Evolutionary conservation across 2,113 vertebrate genomes (phyloP).

Genomic region (Colius striatus): DNA sequence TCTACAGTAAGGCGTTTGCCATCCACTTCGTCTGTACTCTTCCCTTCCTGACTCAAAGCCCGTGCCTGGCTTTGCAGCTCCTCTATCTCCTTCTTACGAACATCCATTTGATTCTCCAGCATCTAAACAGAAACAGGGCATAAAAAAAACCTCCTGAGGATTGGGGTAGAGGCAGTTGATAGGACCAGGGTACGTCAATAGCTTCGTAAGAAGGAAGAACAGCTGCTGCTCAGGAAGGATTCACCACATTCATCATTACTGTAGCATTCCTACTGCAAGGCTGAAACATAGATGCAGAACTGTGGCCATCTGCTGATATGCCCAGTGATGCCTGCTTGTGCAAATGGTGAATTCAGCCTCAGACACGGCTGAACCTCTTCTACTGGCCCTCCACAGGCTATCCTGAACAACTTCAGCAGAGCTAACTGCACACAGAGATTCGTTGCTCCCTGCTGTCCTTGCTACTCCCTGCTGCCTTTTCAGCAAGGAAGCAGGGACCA

Average conservation of each 20-base stretch:
- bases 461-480: not conserved
- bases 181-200: fast-evolving
- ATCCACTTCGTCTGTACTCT: slow-evolving; percentile 92
- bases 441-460: not conserved
- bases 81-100: slow-evolving; percentile 93
- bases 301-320: not conserved
- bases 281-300: not conserved
- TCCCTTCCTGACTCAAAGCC: slow-evolving; percentile 90
- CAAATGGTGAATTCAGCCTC: not conserved
- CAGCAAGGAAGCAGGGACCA: not conserved
- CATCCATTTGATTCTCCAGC: slow-evolving; percentile 97
- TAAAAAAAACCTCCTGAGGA: not conserved
- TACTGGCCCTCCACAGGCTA: not conserved
- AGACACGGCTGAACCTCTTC: not conserved
- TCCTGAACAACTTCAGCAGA: not conserved
- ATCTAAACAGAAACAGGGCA: slow-evolving; percentile 79
- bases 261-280: not conserved
- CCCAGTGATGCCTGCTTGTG: not conserved
- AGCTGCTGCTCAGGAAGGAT: not conserved
- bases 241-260: not conserved
- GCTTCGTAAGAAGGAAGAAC: not conserved
- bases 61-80: slow-evolving; percentile 92
- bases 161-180: not conserved
- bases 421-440: not conserved
- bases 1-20: slow-evolving; percentile 87